Base-by-base conservation (phyloP, 2,888 invertebrate genomes). In the Tiphia femorata region DNA sequence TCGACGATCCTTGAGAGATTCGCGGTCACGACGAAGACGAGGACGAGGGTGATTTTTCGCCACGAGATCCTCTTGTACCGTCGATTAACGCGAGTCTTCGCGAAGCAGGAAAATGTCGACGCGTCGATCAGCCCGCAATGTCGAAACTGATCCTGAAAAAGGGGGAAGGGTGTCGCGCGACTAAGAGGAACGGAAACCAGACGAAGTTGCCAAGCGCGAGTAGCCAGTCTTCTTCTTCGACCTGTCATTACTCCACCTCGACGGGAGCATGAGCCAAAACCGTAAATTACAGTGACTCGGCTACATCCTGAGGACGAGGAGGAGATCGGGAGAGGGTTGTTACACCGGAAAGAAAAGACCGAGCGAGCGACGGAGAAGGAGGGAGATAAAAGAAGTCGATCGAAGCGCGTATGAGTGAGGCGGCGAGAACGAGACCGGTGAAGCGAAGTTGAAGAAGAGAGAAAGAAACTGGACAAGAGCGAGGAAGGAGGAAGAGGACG, bases 201-300 rank as follows among this genome's bases (percentile, higher is more conserved):
- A 44, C 7, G 46, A 58, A 55, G 69, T 68, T 69, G 68, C 63
- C 49, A 19, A 17, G 17, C 20, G 17, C 49, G 41, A 37, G 55
- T 58, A 57, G 58, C 47, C 56, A 64, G n/a, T n/a, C n/a, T n/a
- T n/a, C n/a, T 14, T 33, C 33, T 68, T 68, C 68, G 68, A 65
- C 64, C 70, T 61, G 70, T 70, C 70, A 70, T 70, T 70, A 70
- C 70, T 64, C 70, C 69, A 62, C 64, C 64, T 64, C 69, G 69
- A 69, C 58, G 55, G 66, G 40, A 56, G 69, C 62, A 62, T 60
- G 60, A 69, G 66, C 56, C 60, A 67, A 70, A 70, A 70, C 61
- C 70, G 64, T 70, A 64, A 70, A 70, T 70, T 70, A 70, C 55
- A 37, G 60, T 53, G 60, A 29, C 19, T 19, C 37, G 25, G 25